Percentiles rank a stretch among this genome's conserved stretches.
Conservation (phyloP, 2,888 invertebrate species). For the Pyrocoelia pectoralis region DNA sequence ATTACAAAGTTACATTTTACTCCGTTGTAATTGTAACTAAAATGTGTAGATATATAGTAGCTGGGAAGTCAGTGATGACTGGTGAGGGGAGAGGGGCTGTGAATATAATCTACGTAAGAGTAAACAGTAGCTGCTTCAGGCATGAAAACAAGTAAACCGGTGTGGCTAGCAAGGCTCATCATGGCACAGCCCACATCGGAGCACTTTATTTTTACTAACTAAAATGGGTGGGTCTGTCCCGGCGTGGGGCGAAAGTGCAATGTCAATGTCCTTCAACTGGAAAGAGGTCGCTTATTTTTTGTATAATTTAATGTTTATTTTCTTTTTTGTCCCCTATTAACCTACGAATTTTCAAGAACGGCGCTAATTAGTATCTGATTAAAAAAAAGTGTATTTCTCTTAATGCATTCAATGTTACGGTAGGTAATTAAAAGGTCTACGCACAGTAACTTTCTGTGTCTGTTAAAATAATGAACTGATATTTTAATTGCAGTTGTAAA, state of each 20-base stretch:
- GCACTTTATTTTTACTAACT: conserved; percentile 32
- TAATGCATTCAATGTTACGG: background rate
- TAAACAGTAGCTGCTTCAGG: conserved; percentile 36
- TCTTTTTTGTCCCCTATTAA: background rate
- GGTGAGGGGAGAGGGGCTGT: background rate
- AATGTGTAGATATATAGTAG: conserved; percentile 11
- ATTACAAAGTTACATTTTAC: conserved; percentile 11
- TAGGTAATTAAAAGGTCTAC: background rate
- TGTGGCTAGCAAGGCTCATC: conserved; percentile 19
- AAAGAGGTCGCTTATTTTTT: conserved; percentile 17
- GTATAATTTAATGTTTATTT: conserved; percentile 2
- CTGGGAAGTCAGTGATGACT: background rate
- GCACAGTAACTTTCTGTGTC: background rate
- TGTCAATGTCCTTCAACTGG: conserved; percentile 34
- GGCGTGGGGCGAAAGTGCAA: conserved; percentile 31
- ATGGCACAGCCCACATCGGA: conserved; percentile 23
- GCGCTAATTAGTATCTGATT: background rate
- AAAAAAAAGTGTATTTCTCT: background rate
- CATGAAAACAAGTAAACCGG: conserved; percentile 35
- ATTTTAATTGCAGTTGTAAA: too few relatives aligned
- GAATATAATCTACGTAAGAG: conserved; percentile 22
- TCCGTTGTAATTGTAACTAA: conserved; percentile 9
- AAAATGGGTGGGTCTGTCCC: conserved; percentile 29
- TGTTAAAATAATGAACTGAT: too few relatives aligned
- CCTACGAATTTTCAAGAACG: background rate